These are phyloP conservation scores for human (Homo sapiens) DNA, from an alignment of 2,113 vertebrate genomes.

Conservation along the genomic window GRCh38 chr3:22809001-22809500, in stretches of 20 bases:
- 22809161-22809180: neutral
- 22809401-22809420: neutral
- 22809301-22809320: neutral
- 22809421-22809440: neutral
- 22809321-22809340: neutral
- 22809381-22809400: too few relatives aligned
- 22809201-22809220: neutral
- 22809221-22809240: neutral
- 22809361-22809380: fast-evolving
- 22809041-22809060: neutral
- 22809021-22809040: neutral
- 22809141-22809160: neutral
- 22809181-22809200: neutral
- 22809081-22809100: neutral
- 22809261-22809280: neutral
- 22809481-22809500: neutral
- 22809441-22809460: neutral
- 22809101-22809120: neutral
- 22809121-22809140: neutral
- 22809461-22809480: neutral
- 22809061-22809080: neutral
- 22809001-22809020: neutral
- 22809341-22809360: neutral
- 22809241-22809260: neutral
- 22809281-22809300: neutral